Evolutionary conservation across 2,113 vertebrate genomes (phyloP).

Genomic region (Sylvietta virens): DNA sequence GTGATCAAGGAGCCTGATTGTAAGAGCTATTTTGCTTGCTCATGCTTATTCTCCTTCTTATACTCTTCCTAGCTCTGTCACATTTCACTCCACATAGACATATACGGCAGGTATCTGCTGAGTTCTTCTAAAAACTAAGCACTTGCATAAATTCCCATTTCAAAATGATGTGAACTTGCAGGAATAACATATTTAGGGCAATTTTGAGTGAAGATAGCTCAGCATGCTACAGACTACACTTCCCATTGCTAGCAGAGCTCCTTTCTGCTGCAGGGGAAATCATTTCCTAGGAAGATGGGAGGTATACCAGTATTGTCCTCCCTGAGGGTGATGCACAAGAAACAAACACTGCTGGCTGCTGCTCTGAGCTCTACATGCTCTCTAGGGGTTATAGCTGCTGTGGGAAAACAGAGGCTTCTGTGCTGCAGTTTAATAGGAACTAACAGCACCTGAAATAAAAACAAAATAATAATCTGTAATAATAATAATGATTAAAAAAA

Average conservation of each 20-base stretch:
- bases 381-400: not conserved
- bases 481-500: not conserved
- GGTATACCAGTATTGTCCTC: not conserved
- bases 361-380: not conserved
- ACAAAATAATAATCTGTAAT: not conserved
- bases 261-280: not conserved
- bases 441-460: not conserved
- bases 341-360: not conserved
- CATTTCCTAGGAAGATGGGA: not conserved
- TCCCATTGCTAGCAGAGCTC: not conserved
- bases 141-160: not conserved
- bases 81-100: not conserved
- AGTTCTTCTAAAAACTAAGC: not conserved
- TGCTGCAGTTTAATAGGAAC: not conserved
- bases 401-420: not conserved
- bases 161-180: not conserved
- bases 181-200: not conserved
- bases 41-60: not conserved
- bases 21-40: not conserved
- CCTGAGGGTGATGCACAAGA: not conserved
- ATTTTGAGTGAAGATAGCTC: not conserved
- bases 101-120: not conserved
- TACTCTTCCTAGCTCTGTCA: not conserved
- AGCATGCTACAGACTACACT: not conserved
- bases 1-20: not conserved